These are phyloP conservation scores for Pectinophora gossypiella DNA, from an alignment of 1,140 invertebrate genomes.

Conservation along the genomic window DNA sequence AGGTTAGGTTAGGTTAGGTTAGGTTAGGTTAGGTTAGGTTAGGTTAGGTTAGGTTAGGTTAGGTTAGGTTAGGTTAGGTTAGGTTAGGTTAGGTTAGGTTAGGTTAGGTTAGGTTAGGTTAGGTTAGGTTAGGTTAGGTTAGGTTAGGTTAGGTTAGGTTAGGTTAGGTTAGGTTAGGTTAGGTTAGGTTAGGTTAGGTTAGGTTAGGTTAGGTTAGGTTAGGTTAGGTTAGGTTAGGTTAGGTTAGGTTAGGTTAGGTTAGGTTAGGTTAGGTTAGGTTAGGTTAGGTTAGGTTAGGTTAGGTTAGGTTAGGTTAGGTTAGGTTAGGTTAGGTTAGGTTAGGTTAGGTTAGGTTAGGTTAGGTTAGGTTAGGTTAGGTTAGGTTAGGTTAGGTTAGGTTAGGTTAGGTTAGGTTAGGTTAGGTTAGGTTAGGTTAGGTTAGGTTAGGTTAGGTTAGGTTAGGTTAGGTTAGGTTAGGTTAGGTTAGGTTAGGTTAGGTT, in stretches of 20 bases:
- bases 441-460: slow-evolving; percentile 21
- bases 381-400: slow-evolving; percentile 23
- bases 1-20: slow-evolving; percentile 10
- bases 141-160: slow-evolving; percentile 15
- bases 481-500: slow-evolving; percentile 35
- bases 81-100: slow-evolving; percentile 13
- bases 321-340: slow-evolving; percentile 26
- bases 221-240: slow-evolving; percentile 16
- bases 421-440: slow-evolving; percentile 22
- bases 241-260: slow-evolving; percentile 25
- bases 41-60: slow-evolving; percentile 10
- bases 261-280: slow-evolving; percentile 30
- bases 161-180: slow-evolving; percentile 20
- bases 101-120: slow-evolving; percentile 15
- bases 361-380: slow-evolving; percentile 18
- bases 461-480: slow-evolving; percentile 21
- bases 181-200: slow-evolving; percentile 17
- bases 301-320: slow-evolving; percentile 30
- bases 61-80: slow-evolving; percentile 12
- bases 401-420: slow-evolving; percentile 22
- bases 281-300: slow-evolving; percentile 30
- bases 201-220: slow-evolving; percentile 13
- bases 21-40: slow-evolving; percentile 9
- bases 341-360: slow-evolving; percentile 18
- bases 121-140: slow-evolving; percentile 24